Conservation (phyloP, 2,797 vertebrate species). For the Acanthornis magna region DNA sequence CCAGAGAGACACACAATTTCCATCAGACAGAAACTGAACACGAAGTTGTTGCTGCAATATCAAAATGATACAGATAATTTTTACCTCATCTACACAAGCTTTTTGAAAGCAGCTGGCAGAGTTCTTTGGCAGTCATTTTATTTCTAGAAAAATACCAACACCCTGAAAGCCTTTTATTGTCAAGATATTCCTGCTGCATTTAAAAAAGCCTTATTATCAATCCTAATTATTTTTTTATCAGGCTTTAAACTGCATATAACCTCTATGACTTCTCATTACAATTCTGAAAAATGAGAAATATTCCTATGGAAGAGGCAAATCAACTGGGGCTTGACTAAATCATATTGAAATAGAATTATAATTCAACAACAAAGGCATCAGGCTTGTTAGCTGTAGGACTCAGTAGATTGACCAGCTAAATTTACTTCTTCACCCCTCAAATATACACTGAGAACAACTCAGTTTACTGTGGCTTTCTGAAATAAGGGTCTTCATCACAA, state of each 20-base stretch:
- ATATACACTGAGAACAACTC: background rate
- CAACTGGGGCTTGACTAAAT: background rate
- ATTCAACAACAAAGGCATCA: background rate
- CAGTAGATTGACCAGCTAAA: background rate
- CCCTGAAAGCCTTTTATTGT: background rate
- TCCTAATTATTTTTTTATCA: slow-evolving; percentile 30
- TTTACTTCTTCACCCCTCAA: background rate
- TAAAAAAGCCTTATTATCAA: background rate
- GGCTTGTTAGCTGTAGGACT: background rate
- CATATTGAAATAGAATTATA: background rate
- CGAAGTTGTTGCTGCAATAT: background rate
- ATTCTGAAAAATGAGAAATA: background rate
- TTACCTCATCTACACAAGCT: background rate
- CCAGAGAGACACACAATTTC: background rate
- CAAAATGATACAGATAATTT: background rate
- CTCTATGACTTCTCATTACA: background rate
- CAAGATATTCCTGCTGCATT: background rate
- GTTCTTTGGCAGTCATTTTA: background rate
- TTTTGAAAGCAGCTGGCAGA: background rate
- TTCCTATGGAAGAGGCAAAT: background rate
- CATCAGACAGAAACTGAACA: background rate
- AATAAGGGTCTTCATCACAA: background rate
- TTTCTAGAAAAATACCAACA: background rate
- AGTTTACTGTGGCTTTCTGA: background rate
- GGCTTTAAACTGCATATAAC: background rate